Evolutionary conservation across 2,888 invertebrate species (phyloP).

Genomic region (Thecophora atra): DNA sequence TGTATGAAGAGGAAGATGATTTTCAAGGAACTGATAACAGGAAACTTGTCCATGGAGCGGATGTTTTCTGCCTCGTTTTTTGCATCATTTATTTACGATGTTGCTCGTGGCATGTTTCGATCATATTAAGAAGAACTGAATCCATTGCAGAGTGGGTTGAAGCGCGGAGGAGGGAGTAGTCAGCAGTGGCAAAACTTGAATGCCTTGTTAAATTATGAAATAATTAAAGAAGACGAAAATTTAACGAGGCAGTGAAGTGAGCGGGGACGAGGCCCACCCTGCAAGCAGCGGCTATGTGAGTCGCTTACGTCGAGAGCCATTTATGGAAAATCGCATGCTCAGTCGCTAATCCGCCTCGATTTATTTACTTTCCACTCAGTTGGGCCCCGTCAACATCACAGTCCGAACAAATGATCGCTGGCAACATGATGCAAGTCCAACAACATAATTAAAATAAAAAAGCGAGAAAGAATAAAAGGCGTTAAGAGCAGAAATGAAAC

Average conservation of each 20-base stretch:
- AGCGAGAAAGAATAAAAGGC: not conserved
- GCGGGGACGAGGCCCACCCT: no score
- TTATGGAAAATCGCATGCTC: not conserved
- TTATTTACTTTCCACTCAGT: constrained; percentile 24
- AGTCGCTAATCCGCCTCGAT: not conserved
- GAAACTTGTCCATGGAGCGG: not conserved
- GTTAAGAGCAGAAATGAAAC: constrained; percentile 4
- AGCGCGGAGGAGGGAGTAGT: no score
- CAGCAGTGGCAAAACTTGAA: no score
- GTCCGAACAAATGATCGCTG: constrained; percentile 1
- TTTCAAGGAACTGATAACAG: not conserved
- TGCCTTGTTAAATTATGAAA: no score
- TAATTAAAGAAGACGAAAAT: no score
- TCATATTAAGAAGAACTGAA: no score
- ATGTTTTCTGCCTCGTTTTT: not conserved
- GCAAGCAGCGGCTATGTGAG: no score
- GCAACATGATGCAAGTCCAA: no score
- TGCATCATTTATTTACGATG: not conserved
- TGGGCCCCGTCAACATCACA: not conserved
- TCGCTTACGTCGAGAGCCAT: not conserved
- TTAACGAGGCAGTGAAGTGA: no score
- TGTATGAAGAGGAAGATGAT: not conserved
- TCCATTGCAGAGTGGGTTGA: no score
- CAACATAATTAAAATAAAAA: not conserved
- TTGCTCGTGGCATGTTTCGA: not conserved